These are phyloP conservation scores for Vanessa tameamea DNA, from an alignment of 1,140 invertebrate genomes.

Conservation along the genomic window DNA sequence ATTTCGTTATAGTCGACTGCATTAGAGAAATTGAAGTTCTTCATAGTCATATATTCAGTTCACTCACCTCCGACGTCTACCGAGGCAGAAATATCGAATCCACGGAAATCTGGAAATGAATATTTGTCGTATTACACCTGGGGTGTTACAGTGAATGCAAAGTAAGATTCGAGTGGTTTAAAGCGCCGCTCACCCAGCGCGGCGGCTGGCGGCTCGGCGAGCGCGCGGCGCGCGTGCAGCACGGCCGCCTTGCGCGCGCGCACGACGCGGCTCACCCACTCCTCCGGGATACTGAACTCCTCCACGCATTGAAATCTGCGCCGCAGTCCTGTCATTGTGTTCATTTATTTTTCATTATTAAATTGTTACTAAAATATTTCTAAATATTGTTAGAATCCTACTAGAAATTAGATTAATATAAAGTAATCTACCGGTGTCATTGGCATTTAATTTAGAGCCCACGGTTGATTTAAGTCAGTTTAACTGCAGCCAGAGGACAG, in stretches of 20 bases:
- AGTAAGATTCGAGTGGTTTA: no score
- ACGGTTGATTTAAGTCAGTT: no score
- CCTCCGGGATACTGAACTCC: conserved; percentile 37
- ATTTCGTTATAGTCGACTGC: no score
- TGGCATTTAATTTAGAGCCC: no score
- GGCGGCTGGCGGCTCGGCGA: neutral
- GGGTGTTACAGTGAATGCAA: no score
- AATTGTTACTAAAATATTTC: no score
- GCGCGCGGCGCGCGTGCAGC: conserved; percentile 17
- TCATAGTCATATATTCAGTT: neutral
- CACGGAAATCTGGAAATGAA: conserved; percentile 46
- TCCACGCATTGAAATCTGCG: conserved; percentile 4
- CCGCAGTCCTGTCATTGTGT: conserved; percentile 15
- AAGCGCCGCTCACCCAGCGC: neutral
- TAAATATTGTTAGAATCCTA: no score
- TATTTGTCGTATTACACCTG: neutral
- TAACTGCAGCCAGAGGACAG: no score
- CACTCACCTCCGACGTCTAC: conserved; percentile 45
- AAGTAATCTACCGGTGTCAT: no score
- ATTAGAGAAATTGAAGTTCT: no score
- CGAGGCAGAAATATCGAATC: conserved; percentile 42
- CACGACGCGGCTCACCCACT: conserved; percentile 27
- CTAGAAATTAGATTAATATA: no score
- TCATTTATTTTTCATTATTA: neutral
- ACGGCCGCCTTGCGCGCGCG: conserved; percentile 16